phyloP scores from a whole-genome alignment of 2,113 vertebrate species.

The Dasyprocta punctata region DNA sequence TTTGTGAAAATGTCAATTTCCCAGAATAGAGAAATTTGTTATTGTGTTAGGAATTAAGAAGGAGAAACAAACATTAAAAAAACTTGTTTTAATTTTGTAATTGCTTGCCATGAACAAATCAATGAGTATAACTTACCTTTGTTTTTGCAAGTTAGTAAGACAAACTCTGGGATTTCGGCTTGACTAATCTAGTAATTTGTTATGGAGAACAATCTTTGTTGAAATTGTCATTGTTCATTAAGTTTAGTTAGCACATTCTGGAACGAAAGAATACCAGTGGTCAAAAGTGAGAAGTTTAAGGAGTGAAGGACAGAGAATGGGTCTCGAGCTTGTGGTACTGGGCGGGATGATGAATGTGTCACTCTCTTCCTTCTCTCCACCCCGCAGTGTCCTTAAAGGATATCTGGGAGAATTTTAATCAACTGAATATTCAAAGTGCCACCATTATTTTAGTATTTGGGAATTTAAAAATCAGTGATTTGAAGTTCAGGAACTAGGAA shows the following conservation, averaged over 20 bases:
- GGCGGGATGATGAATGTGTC: background rate
- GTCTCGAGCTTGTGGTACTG: background rate
- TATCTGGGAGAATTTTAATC: background rate
- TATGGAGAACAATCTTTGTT: conserved; percentile 10
- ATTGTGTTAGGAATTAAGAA: background rate
- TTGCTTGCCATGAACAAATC: background rate
- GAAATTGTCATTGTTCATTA: background rate
- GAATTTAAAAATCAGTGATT: background rate
- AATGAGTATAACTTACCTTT: background rate
- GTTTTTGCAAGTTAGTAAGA: background rate
- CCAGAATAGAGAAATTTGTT: background rate
- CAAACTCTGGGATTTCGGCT: background rate
- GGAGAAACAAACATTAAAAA: conserved; percentile 38
- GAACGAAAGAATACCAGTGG: background rate
- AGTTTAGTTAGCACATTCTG: background rate
- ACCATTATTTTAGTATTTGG: background rate
- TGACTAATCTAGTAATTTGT: conserved; percentile 3
- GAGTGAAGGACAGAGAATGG: background rate
- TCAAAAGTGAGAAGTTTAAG: background rate
- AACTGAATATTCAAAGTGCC: background rate
- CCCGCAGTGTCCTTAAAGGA: background rate
- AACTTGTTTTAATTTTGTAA: background rate
- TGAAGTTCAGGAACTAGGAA: conserved; percentile 14
- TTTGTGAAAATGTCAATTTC: conserved; percentile 17
- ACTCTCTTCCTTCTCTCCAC: background rate